These are phyloP conservation scores for Eulithis prunata DNA, from an alignment of 2,888 invertebrate species.

Conservation along the genomic window DNA sequence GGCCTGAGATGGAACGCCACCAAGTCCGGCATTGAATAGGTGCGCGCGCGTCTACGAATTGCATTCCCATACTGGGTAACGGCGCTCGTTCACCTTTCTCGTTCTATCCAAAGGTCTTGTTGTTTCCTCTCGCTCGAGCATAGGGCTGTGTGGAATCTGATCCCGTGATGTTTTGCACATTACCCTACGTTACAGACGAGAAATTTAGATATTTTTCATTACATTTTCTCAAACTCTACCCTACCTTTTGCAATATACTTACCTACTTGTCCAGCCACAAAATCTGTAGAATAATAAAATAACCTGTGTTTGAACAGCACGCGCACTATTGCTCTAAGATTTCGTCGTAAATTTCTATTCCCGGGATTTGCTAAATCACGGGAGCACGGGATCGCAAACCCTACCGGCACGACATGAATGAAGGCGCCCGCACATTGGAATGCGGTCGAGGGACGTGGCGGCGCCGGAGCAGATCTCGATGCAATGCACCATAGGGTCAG, in stretches of 20 bases:
- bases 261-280: too few species aligned
- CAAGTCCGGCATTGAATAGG: constrained; percentile 64
- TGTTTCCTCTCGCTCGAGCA: constrained; percentile 65
- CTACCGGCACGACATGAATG: constrained; percentile 73
- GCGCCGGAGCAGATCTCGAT: constrained; percentile 84
- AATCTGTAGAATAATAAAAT: too few species aligned
- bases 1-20: constrained; percentile 64
- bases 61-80: constrained; percentile 80
- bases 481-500: constrained; percentile 77
- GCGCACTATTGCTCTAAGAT: too few species aligned
- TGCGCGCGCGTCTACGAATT: constrained; percentile 80
- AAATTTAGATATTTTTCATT: too few species aligned
- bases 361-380: constrained; percentile 9
- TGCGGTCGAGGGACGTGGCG: constrained; percentile 86
- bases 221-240: too few species aligned
- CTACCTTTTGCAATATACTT: too few species aligned
- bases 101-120: constrained; percentile 65
- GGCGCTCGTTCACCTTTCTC: constrained; percentile 72
- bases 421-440: constrained; percentile 79
- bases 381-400: constrained; percentile 39
- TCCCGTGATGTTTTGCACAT: constrained; percentile 14
- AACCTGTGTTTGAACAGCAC: too few species aligned
- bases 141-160: constrained; percentile 22
- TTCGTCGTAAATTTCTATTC: background rate
- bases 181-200: background rate